Evolutionary conservation across 2,888 invertebrate genomes (phyloP), one percentile per base, ranked within the genome.

Genomic region (Amiota communis): DNA sequence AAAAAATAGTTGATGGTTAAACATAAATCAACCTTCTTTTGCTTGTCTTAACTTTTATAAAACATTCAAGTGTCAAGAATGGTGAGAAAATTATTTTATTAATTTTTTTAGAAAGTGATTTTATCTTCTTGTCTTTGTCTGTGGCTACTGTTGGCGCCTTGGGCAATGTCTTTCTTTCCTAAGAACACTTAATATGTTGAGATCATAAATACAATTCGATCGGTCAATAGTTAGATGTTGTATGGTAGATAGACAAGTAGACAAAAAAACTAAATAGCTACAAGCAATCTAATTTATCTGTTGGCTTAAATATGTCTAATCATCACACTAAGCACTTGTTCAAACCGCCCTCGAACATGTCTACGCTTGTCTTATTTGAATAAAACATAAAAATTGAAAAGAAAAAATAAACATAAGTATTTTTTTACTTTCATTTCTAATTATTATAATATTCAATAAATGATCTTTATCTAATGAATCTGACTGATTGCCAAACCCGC

Each of bases 391-490:
- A 36, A 36, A 36, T 3, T 2, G 1, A 36, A 36, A 36, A 36
- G 4, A 36, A 36, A 36, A 36, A 2, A 36, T 6, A 36, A 2
- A 36, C 72, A 78, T 59, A 72, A n/a, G n/a, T n/a, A n/a, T n/a
- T n/a, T n/a, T 78, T 84, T 84, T 86, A 83, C 83, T 83, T 83
- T 83, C 83, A 85, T 86, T 83, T 83, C 80, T 77, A 80, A 83
- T 80, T 84, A 85, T 83, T 78, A 76, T 78, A 82, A 80, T 80
- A 79, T 82, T 80, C 76, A 75, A 81, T 77, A 79, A 80, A 77
- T 79, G 85, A 86, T 83, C 80, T 79, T 75, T 76, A 78, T 75
- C 68, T 73, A 49, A 77, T 56, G 79, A 77, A 76, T 71, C 73
- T 73, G 72, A 36, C 36, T 36, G 36, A 76, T 72, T 80, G 73